phyloP scores from a whole-genome alignment of 2,888 invertebrate genomes.

The Lobophora halterata region DNA sequence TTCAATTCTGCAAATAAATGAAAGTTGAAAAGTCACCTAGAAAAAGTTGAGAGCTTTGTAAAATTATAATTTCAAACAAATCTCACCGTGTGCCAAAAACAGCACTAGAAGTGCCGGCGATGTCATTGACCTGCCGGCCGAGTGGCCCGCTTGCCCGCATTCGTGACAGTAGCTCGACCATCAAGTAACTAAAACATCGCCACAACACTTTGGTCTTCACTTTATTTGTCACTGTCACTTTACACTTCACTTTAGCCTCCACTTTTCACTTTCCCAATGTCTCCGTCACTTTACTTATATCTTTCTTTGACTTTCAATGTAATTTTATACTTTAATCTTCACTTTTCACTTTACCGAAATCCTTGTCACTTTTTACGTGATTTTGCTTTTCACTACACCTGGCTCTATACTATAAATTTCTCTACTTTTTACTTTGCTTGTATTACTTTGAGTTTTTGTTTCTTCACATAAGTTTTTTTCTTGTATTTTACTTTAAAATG shows the following conservation, averaged over 20 bases:
- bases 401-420: too few species aligned
- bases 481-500: too few species aligned
- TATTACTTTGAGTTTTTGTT: too few species aligned
- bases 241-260: background rate
- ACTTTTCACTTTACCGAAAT: background rate
- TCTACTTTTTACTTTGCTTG: too few species aligned
- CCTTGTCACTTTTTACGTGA: background rate
- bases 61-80: too few species aligned
- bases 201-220: constrained; percentile 31
- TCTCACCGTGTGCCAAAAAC: constrained; percentile 67
- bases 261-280: too few species aligned
- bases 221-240: constrained; percentile 7
- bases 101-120: constrained; percentile 65
- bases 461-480: too few species aligned
- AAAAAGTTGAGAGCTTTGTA: too few species aligned
- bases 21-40: too few species aligned
- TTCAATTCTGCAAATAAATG: too few species aligned
- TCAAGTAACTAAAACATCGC: constrained; percentile 37
- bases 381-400: background rate
- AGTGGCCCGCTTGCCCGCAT: constrained; percentile 62
- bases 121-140: constrained; percentile 76
- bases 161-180: constrained; percentile 47
- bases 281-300: constrained; percentile 10
- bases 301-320: constrained; percentile 6
- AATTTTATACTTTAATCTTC: too few species aligned